Evolutionary conservation across 2,113 vertebrate species (phyloP).

Genomic region (Hirundichthys speculiger): DNA sequence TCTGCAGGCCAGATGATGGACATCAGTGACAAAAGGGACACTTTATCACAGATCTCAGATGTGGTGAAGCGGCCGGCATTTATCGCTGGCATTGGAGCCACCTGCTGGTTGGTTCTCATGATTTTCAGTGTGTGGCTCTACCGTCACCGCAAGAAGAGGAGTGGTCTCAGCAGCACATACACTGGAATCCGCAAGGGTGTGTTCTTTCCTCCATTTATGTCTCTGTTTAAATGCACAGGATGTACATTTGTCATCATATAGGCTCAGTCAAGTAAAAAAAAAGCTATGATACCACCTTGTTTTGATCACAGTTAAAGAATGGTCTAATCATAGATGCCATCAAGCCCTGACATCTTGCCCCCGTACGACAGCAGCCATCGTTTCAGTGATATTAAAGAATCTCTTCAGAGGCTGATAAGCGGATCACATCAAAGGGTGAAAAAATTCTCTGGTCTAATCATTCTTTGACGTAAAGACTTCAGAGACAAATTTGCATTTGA

Average conservation of each 20-base stretch:
- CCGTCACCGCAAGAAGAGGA: conserved; percentile 92
- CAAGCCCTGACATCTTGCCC: conserved; percentile 19
- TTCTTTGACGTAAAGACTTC: conserved; percentile 55
- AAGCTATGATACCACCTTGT: neutral
- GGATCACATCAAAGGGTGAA: conserved; percentile 52
- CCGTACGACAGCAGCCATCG: conserved; percentile 22
- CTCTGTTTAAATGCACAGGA: neutral
- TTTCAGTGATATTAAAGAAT: conserved; percentile 39
- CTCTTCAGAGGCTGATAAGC: conserved; percentile 44
- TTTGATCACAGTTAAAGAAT: conserved; percentile 8
- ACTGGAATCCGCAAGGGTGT: conserved; percentile 94
- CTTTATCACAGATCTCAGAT: conserved; percentile 91
- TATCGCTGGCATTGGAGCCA: conserved; percentile 93
- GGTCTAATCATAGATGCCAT: conserved; percentile 15
- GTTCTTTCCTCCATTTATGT: conserved; percentile 26
- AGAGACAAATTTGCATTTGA: conserved; percentile 65
- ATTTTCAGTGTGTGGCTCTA: conserved; percentile 96
- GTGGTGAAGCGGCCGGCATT: conserved; percentile 95
- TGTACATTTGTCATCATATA: neutral
- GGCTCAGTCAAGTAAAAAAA: neutral
- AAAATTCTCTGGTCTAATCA: conserved; percentile 56
- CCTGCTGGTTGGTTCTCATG: conserved; percentile 95
- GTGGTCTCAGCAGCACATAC: conserved; percentile 89
- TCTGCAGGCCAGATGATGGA: conserved; percentile 90
- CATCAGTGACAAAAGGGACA: conserved; percentile 80